These are phyloP conservation scores for Myotis lucifugus DNA, from an alignment of 2,113 vertebrate species.

Conservation along the genomic window DNA sequence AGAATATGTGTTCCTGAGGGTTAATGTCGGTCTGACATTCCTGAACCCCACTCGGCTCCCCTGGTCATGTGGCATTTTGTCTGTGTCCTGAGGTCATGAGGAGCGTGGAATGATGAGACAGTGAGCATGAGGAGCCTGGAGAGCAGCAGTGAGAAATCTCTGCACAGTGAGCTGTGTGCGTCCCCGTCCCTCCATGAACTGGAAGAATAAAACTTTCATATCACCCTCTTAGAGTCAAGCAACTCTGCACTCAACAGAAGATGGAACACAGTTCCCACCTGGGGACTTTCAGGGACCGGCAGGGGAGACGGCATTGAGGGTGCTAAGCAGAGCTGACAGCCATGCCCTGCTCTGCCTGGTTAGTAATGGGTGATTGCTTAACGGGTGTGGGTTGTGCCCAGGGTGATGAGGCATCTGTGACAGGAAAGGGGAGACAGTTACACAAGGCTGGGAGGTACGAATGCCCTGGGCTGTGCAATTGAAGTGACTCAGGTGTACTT, in stretches of 20 bases:
- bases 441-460: no score
- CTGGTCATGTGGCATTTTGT: fast-evolving
- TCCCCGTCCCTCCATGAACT: background rate
- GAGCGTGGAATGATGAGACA: fast-evolving
- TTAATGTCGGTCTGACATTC: fast-evolving
- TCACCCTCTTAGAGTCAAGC: background rate
- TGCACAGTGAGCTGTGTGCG: fast-evolving
- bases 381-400: background rate
- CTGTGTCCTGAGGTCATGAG: fast-evolving
- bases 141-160: fast-evolving
- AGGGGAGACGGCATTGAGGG: background rate
- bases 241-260: background rate
- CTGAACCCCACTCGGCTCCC: background rate
- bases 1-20: background rate
- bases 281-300: background rate
- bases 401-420: background rate
- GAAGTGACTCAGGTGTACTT: no score
- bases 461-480: no score
- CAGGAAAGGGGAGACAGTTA: background rate
- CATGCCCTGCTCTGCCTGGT: no score
- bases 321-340: background rate
- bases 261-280: no score
- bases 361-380: no score
- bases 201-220: background rate
- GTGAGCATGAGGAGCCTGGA: background rate